A percentile compares a stretch with the other conserved stretches of the same genome.
These are phyloP conservation scores for Lacanobia oleracea DNA, from an alignment of 2,888 invertebrate genomes.

Conservation along the genomic window DNA sequence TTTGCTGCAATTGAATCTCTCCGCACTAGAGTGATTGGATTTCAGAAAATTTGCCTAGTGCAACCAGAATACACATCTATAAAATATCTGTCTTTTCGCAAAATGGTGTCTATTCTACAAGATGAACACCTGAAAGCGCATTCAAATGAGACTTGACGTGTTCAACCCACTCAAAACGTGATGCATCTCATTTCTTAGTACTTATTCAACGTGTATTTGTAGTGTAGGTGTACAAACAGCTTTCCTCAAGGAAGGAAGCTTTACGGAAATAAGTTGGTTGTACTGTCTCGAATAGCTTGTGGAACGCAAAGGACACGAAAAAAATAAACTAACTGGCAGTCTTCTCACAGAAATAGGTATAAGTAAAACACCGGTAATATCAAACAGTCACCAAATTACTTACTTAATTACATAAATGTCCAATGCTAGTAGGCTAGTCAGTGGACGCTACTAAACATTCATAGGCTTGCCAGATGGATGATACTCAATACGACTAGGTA, in stretches of 20 bases:
- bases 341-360: neutral
- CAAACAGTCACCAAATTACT: neutral
- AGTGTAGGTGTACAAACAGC: constrained; percentile 9
- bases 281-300: constrained; percentile 13
- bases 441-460: constrained; percentile 35
- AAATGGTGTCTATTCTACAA: neutral
- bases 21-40: neutral
- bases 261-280: constrained; percentile 13
- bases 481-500: constrained; percentile 32
- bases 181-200: constrained; percentile 14
- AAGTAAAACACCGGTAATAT: neutral
- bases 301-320: neutral
- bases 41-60: constrained; percentile 11
- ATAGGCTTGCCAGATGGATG: constrained; percentile 35
- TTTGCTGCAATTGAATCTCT: neutral
- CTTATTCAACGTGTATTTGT: constrained; percentile 11
- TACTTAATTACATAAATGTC: constrained; percentile 9
- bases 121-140: neutral
- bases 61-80: neutral
- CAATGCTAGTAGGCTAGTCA: constrained; percentile 13
- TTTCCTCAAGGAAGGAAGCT: neutral
- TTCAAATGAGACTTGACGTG: neutral
- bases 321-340: neutral
- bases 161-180: neutral
- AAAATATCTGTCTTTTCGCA: neutral